Conservation (phyloP, 2,113 vertebrate species). For the Tursiops truncatus region DNA sequence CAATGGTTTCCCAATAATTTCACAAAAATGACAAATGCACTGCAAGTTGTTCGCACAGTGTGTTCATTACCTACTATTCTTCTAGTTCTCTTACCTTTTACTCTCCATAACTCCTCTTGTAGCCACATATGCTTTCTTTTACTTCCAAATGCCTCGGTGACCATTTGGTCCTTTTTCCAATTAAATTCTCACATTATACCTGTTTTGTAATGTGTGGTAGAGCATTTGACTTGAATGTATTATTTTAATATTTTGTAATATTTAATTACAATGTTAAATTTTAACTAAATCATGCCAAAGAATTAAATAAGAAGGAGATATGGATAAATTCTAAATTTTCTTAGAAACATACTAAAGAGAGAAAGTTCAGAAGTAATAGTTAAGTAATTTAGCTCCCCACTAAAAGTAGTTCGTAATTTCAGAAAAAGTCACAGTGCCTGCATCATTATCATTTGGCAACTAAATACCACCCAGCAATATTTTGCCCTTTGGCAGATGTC, state of each 20-base stretch:
- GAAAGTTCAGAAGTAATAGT: not conserved
- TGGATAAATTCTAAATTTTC: not conserved
- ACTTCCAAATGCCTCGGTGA: not conserved
- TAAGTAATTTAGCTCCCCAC: not conserved
- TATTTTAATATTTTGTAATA: not conserved
- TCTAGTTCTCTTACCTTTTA: not conserved
- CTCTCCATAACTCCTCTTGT: rapidly evolving
- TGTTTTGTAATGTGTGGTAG: not conserved
- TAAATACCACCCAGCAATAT: conserved; percentile 21
- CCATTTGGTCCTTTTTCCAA: not conserved
- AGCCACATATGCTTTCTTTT: not conserved
- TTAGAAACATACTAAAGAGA: not conserved
- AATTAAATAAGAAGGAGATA: not conserved
- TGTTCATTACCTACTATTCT: not conserved
- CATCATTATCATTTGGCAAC: conserved; percentile 18
- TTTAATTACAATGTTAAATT: not conserved
- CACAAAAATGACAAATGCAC: not conserved
- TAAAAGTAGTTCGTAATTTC: conserved; percentile 18
- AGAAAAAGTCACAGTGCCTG: not conserved
- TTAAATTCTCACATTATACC: not conserved
- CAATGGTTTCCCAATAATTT: not conserved
- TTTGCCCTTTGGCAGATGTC: not conserved
- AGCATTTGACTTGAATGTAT: not conserved
- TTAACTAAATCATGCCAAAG: not conserved
- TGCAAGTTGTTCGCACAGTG: rapidly evolving